Evolutionary conservation across 2,113 vertebrate species (phyloP), one percentile per base, ranked within the genome.

Genomic region (Pterocles gutturalis): DNA sequence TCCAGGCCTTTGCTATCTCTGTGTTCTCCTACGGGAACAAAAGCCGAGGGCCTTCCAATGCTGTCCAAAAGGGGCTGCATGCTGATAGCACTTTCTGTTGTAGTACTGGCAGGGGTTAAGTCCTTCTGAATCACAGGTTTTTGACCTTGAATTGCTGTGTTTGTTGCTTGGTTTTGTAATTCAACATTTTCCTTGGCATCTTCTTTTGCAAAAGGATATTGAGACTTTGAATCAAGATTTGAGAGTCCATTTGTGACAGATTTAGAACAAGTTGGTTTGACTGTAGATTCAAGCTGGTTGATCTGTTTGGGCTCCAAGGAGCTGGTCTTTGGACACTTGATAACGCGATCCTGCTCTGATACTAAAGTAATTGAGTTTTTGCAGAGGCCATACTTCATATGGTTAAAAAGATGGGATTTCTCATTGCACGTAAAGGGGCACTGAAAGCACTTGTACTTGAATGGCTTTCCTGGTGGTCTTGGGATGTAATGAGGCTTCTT

Each of bases 341-440:
- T 98, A 22, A 90, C 12, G 0, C 98, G 98, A 54, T 99, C 98
- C 94, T 99, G 99, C 96, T 99, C 99, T 0, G 99, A 99, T 57
- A 99, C 97, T 29, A 99, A 93, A 3, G 99, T 99, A 91, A 99
- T 99, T 46, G 99, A 99, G 98, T 99, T 99, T 95, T 99, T 99
- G 87, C 99, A 99, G 91, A 99, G 98, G 49, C 99, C 99, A 0
- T 99, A 99, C 96, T 99, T 99, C 99, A 99, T 99, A 84, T 99
- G 99, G 94, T 99, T 99, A 77, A 99, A 99, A 70, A 99, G 99
- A 61, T 99, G 99, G 11, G 99, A 99, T 98, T 99, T 99, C 95
- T 99, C 99, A 5, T 99, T 99, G 98, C 99, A 99, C 34, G 99
- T 99, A 79, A 99, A 99, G 22, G 99, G 99, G 60, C 99, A 99